These are phyloP conservation scores for Fopius arisanus DNA, from an alignment of 1,140 invertebrate genomes.

Conservation along the genomic window DNA sequence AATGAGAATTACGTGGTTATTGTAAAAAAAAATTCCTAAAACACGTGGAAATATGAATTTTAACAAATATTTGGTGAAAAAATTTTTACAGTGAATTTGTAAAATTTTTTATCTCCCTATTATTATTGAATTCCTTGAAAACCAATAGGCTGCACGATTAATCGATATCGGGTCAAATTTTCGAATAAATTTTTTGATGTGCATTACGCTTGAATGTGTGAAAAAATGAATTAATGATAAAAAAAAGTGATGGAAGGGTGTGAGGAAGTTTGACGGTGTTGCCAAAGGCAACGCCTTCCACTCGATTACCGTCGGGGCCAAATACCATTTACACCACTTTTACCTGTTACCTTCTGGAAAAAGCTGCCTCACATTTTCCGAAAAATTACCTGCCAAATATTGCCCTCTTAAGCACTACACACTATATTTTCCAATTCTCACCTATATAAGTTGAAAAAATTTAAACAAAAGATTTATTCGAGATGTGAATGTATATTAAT, in stretches of 20 bases:
- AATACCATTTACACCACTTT: not conserved
- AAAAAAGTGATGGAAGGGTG: not conserved
- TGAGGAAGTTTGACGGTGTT: conserved; percentile 6
- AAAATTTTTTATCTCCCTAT: too few relatives aligned
- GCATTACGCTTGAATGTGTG: not conserved
- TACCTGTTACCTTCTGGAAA: not conserved
- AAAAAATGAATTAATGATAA: conserved; percentile 6
- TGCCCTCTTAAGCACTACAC: not conserved
- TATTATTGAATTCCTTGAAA: too few relatives aligned
- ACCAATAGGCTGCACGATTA: not conserved
- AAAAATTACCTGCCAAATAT: not conserved
- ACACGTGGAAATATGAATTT: not conserved
- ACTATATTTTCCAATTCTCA: not conserved
- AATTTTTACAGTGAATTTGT: too few relatives aligned
- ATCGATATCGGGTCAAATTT: not conserved
- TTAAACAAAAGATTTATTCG: not conserved
- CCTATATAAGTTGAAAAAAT: not conserved
- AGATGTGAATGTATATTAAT: conserved; percentile 25
- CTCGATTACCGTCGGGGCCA: not conserved
- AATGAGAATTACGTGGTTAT: not conserved
- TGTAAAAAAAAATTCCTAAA: not conserved
- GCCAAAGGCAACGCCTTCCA: conserved; percentile 16
- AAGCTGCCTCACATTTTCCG: not conserved
- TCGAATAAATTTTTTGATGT: not conserved
- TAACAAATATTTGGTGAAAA: too few relatives aligned